phyloP scores from a whole-genome alignment of 2,797 vertebrate genomes.

The Otus scops region DNA sequence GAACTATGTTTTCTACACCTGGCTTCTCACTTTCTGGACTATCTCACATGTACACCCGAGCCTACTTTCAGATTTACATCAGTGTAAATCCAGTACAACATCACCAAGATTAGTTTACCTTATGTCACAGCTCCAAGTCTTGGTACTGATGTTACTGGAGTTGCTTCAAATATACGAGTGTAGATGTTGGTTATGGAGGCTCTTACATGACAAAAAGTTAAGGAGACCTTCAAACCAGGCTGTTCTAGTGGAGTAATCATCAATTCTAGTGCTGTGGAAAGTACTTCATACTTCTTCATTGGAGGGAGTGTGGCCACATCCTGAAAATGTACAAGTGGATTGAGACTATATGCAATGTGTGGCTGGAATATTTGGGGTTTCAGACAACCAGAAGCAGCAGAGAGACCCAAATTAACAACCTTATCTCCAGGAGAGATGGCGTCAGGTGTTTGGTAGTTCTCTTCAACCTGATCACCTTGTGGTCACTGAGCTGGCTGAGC shows the following conservation, averaged over 20 bases:
- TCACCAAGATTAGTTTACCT: background rate
- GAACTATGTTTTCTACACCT: background rate
- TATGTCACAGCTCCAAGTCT: background rate
- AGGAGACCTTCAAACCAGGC: background rate
- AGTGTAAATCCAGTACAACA: background rate
- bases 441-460: background rate
- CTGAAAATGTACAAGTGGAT: background rate
- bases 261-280: background rate
- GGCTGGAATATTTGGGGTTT: background rate
- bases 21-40: background rate
- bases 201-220: background rate
- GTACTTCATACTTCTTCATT: background rate
- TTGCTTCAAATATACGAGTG: background rate
- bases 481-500: background rate
- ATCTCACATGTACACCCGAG: background rate
- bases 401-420: background rate
- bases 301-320: background rate
- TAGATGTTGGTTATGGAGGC: background rate
- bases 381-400: background rate
- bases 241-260: background rate
- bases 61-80: background rate
- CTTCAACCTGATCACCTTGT: background rate
- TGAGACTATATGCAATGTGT: background rate
- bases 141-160: background rate
- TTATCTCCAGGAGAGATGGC: background rate